Evolutionary conservation across 2,113 vertebrate genomes (phyloP), one percentile per base, ranked within the genome.

Genomic region (Grallaria varia): DNA sequence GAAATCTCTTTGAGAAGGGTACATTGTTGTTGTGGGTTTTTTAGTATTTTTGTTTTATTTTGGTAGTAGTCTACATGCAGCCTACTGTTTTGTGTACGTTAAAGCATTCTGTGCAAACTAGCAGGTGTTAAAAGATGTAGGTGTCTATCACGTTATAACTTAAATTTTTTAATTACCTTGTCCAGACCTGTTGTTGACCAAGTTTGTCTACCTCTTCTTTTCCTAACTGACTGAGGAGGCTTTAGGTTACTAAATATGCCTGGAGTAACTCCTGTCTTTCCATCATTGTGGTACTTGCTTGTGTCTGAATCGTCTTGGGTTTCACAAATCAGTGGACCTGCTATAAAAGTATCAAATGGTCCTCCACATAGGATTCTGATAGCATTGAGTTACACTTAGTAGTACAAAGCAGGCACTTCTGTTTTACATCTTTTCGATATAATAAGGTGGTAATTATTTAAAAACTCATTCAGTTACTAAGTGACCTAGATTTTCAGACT

Each of bases 21-120:
- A 56, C 24, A 2, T 40, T 60, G 12, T 0, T 68, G 68, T 42
- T 64, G 17, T 49, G n/a, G 6, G 1, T 3, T 5, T 4, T 10
- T 20, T 20, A 9, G 5, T 19, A 35, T 10, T 42, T 47, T 66
- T 53, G 8, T 20, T 71, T 71, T 50, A 8, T 73, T 87, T 80
- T 77, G 12, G 6, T 81, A 23, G 23, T 60, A 82, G 40, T 20
- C 21, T 81, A 6, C 5, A 7, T 40, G 7, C 30, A 21, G 8
- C 24, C 18, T 73, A 1, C 45, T 64, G 6, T 14, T 83, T 59
- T 67, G 3, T 45, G 24, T 62, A 52, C 5, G 21, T 58, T 78
- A 40, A 81, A 62, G 18, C 31, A 45, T 67, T 52, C 14, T 27
- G 7, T 67, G 47, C 18, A 88, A 71, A 90, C 67, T 22, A 62